phyloP scores from a whole-genome alignment of 1,140 invertebrate species.

The Leptinotarsa texana region DNA sequence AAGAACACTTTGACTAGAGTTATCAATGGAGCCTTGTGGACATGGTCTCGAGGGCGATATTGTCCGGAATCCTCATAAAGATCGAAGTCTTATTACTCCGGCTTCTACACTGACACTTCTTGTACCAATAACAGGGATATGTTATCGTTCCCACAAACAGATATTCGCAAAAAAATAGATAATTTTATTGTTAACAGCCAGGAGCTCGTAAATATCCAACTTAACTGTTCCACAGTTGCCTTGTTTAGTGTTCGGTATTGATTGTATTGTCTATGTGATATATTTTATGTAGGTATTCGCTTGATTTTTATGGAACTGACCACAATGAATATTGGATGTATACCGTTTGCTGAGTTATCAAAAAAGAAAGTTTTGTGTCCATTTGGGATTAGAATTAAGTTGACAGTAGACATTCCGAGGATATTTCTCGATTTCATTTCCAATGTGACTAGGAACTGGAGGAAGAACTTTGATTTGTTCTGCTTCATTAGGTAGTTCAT shows the following conservation, averaged over 20 bases:
- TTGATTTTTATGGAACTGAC: not conserved
- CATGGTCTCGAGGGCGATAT: conserved; percentile 30
- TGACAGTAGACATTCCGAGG: too few species aligned
- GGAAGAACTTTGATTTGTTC: too few species aligned
- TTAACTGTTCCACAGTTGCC: conserved; percentile 2
- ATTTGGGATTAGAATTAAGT: too few species aligned
- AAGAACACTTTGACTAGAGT: conserved; percentile 23
- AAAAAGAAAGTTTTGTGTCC: too few species aligned
- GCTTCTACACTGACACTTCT: conserved; percentile 23
- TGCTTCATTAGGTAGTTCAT: too few species aligned
- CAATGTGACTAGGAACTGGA: too few species aligned
- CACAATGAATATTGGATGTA: too few species aligned
- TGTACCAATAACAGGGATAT: conserved; percentile 25
- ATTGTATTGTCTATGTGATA: not conserved
- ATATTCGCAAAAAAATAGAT: conserved; percentile 20
- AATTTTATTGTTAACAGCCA: conserved; percentile 15
- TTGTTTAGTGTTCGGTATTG: conserved; percentile 15
- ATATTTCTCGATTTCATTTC: too few species aligned
- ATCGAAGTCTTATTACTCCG: conserved; percentile 28
- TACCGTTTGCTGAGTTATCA: too few species aligned
- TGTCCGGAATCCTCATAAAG: conserved; percentile 24
- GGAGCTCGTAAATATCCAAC: conserved; percentile 17
- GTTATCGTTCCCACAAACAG: conserved; percentile 22
- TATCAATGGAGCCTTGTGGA: conserved; percentile 26
- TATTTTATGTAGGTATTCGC: not conserved